phyloP scores from a whole-genome alignment of 2,113 vertebrate genomes.

The Sisor rabdophorus region DNA sequence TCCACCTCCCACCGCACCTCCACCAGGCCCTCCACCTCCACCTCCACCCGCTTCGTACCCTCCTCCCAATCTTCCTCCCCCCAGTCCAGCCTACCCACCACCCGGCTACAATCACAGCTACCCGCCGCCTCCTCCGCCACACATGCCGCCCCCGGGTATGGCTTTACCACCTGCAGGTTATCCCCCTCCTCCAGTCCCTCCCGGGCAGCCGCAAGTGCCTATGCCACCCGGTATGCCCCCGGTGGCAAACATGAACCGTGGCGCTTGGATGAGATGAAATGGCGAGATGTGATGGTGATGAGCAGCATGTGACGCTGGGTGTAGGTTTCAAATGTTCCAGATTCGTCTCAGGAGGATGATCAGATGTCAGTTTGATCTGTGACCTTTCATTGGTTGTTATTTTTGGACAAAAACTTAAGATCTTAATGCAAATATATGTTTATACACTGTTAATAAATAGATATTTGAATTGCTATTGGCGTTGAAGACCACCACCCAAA shows the following conservation, averaged over 20 bases:
- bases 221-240: slow-evolving; percentile 90
- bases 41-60: slow-evolving; percentile 68
- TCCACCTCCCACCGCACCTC: slow-evolving; percentile 76
- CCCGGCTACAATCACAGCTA: slow-evolving; percentile 87
- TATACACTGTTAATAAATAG: neutral
- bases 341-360: neutral
- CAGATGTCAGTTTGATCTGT: neutral
- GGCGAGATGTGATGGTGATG: neutral
- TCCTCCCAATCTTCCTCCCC: slow-evolving; percentile 75
- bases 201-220: slow-evolving; percentile 86
- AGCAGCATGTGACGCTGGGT: neutral
- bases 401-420: too few species aligned
- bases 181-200: slow-evolving; percentile 84
- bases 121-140: slow-evolving; percentile 78
- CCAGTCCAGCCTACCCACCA: slow-evolving; percentile 79
- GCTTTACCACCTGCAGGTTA: slow-evolving; percentile 83
- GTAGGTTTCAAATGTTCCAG: neutral
- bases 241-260: slow-evolving; percentile 78
- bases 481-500: neutral
- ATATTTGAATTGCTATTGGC: neutral
- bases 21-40: slow-evolving; percentile 75
- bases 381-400: too few species aligned
- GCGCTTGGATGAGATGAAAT: slow-evolving; percentile 91
- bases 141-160: slow-evolving; percentile 84
- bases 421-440: neutral